These are phyloP conservation scores for Oncorhynchus masou DNA, from an alignment of 2,113 vertebrate genomes.

Conservation along the genomic window DNA sequence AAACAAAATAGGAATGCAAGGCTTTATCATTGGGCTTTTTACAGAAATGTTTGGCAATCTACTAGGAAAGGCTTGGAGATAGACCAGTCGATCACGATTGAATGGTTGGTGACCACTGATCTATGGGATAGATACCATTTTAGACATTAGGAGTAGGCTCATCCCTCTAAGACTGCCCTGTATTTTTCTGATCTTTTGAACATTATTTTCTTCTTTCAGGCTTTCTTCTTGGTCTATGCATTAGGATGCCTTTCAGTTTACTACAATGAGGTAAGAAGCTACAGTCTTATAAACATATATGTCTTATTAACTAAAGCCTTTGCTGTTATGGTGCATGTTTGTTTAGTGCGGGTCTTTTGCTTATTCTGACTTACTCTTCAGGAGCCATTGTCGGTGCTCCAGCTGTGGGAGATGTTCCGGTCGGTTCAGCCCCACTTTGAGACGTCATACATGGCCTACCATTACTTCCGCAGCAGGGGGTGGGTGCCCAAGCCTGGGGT, in stretches of 20 bases:
- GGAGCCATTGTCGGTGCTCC: slow-evolving; percentile 77
- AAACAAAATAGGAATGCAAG: too few species aligned
- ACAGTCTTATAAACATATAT: neutral
- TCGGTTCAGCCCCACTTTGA: slow-evolving; percentile 77
- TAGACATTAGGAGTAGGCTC: too few species aligned
- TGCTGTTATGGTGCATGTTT: slow-evolving; percentile 4
- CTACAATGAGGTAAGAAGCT: slow-evolving; percentile 77
- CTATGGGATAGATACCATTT: too few species aligned
- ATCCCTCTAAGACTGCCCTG: too few species aligned
- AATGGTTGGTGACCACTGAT: too few species aligned
- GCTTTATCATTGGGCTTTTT: too few species aligned
- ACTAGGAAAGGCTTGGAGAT: too few species aligned
- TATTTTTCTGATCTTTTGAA: neutral
- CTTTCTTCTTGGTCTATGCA: slow-evolving; percentile 94
- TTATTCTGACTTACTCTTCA: slow-evolving; percentile 43
- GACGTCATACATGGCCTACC: slow-evolving; percentile 85
- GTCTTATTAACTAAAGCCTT: neutral
- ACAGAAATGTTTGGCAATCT: too few species aligned
- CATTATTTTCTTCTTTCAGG: slow-evolving; percentile 65
- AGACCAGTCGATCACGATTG: too few species aligned
- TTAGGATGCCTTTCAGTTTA: slow-evolving; percentile 87
- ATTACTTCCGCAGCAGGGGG: slow-evolving; percentile 87
- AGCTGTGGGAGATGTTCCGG: slow-evolving; percentile 82
- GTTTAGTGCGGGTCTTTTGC: neutral
- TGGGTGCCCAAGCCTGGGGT: slow-evolving; percentile 93